Evolutionary conservation across 2,113 vertebrate genomes (phyloP).

Genomic region (Xenotilapia flavipinnis): DNA sequence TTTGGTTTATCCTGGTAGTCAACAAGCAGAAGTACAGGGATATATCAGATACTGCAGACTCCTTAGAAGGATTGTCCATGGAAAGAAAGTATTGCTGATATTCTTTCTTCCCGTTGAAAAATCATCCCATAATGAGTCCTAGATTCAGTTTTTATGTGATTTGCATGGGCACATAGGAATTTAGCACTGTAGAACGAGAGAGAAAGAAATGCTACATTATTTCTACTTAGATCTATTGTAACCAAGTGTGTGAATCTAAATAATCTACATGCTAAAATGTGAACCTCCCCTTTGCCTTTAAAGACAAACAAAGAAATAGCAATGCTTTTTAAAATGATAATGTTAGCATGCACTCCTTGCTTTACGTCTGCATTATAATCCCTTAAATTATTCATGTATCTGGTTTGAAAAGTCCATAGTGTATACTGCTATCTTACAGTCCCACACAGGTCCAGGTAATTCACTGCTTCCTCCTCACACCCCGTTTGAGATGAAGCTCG

Average conservation of each 20-base stretch:
- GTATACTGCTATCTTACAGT: neutral
- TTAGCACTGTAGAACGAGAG: neutral
- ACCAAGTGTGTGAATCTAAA: neutral
- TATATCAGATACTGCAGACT: neutral
- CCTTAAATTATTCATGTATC: neutral
- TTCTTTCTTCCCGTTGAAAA: constrained; percentile 12
- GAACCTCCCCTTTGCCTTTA: neutral
- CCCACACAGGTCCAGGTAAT: neutral
- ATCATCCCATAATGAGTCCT: neutral
- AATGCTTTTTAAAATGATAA: neutral
- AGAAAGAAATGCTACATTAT: neutral
- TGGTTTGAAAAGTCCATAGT: neutral
- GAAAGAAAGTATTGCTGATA: neutral
- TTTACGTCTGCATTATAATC: neutral
- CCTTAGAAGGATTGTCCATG: neutral
- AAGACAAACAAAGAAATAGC: neutral
- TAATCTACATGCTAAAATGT: neutral
- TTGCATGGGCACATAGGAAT: neutral
- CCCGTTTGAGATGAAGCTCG: constrained; percentile 88
- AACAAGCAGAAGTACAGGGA: neutral
- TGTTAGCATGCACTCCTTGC: neutral
- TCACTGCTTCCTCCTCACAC: constrained; percentile 81
- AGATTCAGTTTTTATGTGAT: neutral
- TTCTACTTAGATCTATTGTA: neutral
- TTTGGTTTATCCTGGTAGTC: neutral